These are phyloP conservation scores for Trachurus trachurus DNA, from an alignment of 2,797 vertebrate genomes.

Conservation along the genomic window DNA sequence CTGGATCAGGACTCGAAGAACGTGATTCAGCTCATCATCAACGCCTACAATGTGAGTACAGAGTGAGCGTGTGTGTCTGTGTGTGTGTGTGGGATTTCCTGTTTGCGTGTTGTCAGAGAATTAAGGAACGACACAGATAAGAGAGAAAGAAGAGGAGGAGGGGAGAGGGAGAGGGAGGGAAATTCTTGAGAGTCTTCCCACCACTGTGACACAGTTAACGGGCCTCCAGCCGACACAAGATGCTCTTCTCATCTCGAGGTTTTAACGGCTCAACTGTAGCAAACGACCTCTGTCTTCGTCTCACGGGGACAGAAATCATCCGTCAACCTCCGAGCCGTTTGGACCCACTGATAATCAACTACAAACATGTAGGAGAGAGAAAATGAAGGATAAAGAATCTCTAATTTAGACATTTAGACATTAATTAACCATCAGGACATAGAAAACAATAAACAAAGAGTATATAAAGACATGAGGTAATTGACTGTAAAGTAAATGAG, in stretches of 20 bases:
- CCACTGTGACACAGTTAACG: slow-evolving; percentile 17
- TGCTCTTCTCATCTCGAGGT: slow-evolving; percentile 43
- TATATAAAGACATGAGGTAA: no score
- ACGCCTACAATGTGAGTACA: slow-evolving; percentile 94
- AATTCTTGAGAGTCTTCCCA: slow-evolving; percentile 24
- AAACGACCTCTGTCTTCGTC: no score
- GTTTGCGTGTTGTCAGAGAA: slow-evolving; percentile 21
- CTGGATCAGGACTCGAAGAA: slow-evolving; percentile 97
- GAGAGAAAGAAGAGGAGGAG: background rate
- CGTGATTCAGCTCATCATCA: slow-evolving; percentile 96
- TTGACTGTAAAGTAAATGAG: no score
- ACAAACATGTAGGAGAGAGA: no score
- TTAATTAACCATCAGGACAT: no score
- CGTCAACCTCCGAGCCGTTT: no score
- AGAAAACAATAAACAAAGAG: no score
- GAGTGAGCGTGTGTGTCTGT: background rate
- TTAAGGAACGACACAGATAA: background rate
- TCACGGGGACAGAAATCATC: no score
- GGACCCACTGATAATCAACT: no score
- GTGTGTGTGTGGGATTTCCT: slow-evolving; percentile 17
- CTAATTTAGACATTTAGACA: no score
- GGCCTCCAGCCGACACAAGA: slow-evolving; percentile 38
- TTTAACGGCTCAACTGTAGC: slow-evolving; percentile 10
- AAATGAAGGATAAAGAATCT: no score
- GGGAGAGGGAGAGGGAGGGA: background rate